A percentile compares a stretch with the other conserved stretches of the same genome.
Evolutionary conservation across 2,797 vertebrate genomes (phyloP).

Genomic region (Pogonophryne albipinna): DNA sequence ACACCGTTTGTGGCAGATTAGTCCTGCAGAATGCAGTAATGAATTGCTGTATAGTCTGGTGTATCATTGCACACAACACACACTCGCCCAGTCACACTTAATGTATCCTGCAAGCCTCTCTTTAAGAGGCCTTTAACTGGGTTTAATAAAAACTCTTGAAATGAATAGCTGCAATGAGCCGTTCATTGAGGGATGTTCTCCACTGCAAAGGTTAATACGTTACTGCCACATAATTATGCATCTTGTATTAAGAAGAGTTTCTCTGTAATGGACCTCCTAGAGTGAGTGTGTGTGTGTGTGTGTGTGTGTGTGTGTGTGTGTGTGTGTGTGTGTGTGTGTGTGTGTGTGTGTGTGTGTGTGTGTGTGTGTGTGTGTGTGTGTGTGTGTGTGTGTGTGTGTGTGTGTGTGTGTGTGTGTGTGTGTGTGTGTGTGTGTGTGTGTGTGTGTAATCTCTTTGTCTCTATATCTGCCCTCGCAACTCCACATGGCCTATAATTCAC

Average conservation of each 20-base stretch:
- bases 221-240: constrained; percentile 76
- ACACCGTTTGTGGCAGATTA: constrained; percentile 34
- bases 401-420: constrained; percentile 17
- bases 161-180: constrained; percentile 79
- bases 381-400: constrained; percentile 34
- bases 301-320: constrained; percentile 27
- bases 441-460: constrained; percentile 23
- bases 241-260: constrained; percentile 55
- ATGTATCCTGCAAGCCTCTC: constrained; percentile 51
- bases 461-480: not conserved
- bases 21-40: constrained; percentile 46
- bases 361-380: constrained; percentile 16
- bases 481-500: not conserved
- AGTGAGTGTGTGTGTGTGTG: constrained; percentile 22
- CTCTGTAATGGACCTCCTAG: constrained; percentile 32
- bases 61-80: constrained; percentile 53
- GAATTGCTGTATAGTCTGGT: constrained; percentile 29
- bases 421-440: constrained; percentile 31
- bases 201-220: constrained; percentile 82
- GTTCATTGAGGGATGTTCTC: constrained; percentile 76
- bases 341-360: constrained; percentile 18
- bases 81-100: constrained; percentile 49
- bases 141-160: constrained; percentile 77
- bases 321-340: constrained; percentile 27
- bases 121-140: constrained; percentile 67